Percentiles rank a stretch among this genome's conserved stretches.
Conservation (phyloP, 2,888 invertebrate genomes). For the Dendrolimus houi region DNA sequence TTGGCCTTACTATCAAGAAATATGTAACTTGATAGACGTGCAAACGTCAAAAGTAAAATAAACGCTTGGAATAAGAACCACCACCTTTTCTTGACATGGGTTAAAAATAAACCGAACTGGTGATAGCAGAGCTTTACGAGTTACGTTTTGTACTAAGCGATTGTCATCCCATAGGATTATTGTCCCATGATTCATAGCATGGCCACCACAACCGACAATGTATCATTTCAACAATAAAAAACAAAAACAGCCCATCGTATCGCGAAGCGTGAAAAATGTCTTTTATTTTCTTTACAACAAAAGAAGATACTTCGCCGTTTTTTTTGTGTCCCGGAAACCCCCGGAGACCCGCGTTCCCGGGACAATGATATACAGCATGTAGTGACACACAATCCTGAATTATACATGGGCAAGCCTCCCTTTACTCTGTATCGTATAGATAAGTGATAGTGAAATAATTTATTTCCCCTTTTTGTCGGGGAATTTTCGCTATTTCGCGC, state of each 20-base stretch:
- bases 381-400: constrained; percentile 10
- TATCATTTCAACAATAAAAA: constrained; percentile 4
- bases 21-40: too few relatives aligned
- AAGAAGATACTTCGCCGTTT: not conserved
- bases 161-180: too few relatives aligned
- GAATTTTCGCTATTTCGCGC: not conserved
- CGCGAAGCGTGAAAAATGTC: constrained; percentile 1
- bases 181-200: too few relatives aligned
- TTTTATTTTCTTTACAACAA: constrained; percentile 8
- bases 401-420: constrained; percentile 2
- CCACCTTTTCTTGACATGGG: too few relatives aligned
- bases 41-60: too few relatives aligned
- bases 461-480: not conserved
- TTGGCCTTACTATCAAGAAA: too few relatives aligned
- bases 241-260: not conserved
- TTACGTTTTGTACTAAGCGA: too few relatives aligned
- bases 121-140: too few relatives aligned
- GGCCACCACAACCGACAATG: not conserved
- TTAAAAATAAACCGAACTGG: too few relatives aligned
- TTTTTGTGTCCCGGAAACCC: constrained; percentile 3
- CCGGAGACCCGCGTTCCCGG: constrained; percentile 10
- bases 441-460: not conserved
- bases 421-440: not conserved
- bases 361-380: constrained; percentile 17
- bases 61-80: too few relatives aligned